Base-by-base conservation (phyloP, 2,888 invertebrate genomes). In the Sclerodermus sp. region DNA sequence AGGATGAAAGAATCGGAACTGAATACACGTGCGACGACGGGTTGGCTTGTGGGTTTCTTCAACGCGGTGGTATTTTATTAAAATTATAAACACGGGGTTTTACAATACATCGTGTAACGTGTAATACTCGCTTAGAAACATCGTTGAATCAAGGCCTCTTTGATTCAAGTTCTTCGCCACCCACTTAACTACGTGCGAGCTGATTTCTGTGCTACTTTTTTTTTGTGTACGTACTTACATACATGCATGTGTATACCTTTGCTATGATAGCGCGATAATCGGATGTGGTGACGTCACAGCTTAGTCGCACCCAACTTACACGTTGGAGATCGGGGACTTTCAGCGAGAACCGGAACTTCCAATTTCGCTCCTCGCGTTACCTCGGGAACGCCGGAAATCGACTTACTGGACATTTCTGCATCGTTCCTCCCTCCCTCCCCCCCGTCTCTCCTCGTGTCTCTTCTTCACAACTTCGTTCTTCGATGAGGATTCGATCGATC, bases 81-180 rank as follows among this genome's bases (percentile, higher is more conserved):
- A 70, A 68, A 68, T 68, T 67, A 70, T 69, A 69, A 70, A 70
- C 68, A 70, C 64, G 68, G 58, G 66, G 60, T 68, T 70, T 69
- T 64, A n/a, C n/a, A 68, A 57, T 68, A 66, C 61, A 65, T 64
- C 55, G 63, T 57, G 61, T 67, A 64, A 63, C 62, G 60, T 61
- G 62, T 62, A 57, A 60, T 66, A 62, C 60, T 62, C 60, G 53
- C 47, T 62, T 67, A 69, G 62, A 70, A 70, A 69, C 64, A 62
- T 69, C 68, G 68, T 70, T 69, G 69, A 70, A 70, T 70, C 69
- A 69, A 70, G 68, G 68, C 69, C 69, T 66, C 68, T 60, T 62
- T 69, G 68, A 68, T 67, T 69, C 68, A 69, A 64, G 58, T 55
- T 42, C 47, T 55, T 55, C 53, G 57, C 56, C 49, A 49, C 53